Conservation (phyloP, 1,140 invertebrate species). For the Penaeus chinensis region DNA sequence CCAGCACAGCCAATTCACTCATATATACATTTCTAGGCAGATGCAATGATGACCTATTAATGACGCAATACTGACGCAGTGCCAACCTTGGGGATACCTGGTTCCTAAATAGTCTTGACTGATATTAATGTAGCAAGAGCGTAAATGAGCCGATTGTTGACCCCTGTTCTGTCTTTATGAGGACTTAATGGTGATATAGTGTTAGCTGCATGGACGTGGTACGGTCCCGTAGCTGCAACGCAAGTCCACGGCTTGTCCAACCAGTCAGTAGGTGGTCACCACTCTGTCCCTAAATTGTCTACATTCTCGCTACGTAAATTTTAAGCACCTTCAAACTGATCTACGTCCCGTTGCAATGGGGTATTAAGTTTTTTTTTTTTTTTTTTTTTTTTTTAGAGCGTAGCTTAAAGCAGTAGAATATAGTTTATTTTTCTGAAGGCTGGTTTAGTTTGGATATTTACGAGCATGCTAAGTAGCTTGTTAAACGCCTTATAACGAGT, state of each 20-base stretch:
- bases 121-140: conserved; percentile 7
- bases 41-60: conserved; percentile 11
- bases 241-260: not conserved
- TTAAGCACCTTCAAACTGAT: not conserved
- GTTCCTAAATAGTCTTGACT: conserved; percentile 14
- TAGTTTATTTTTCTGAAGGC: no score
- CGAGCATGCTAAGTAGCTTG: no score
- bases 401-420: no score
- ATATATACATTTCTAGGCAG: conserved; percentile 10
- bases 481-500: no score
- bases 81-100: conserved; percentile 20
- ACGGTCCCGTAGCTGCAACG: not conserved
- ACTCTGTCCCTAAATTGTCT: not conserved
- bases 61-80: not conserved
- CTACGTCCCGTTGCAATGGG: not conserved
- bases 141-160: conserved; percentile 10
- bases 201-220: conserved; percentile 13
- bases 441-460: no score
- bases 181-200: conserved; percentile 23
- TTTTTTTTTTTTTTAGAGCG: no score
- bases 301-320: conserved; percentile 15
- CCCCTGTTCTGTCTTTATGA: conserved; percentile 17
- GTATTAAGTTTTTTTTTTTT: no score
- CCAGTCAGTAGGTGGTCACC: not conserved
- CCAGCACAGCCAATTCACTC: not conserved